Evolutionary conservation across 2,113 vertebrate genomes (phyloP).

Genomic region (Dendrocopos noguchii): DNA sequence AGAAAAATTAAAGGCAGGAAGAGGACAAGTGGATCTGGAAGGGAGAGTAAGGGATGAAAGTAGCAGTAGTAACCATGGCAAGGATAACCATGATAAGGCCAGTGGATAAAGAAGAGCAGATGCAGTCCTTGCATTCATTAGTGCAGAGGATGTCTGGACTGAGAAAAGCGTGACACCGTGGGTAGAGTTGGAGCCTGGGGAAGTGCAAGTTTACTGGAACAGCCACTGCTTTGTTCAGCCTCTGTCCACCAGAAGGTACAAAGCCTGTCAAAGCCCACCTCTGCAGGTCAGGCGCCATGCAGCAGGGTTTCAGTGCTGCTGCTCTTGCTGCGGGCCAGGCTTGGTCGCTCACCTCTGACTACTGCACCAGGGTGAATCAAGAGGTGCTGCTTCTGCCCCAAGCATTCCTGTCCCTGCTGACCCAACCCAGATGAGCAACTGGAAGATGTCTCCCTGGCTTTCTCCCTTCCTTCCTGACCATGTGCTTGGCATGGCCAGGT

Average conservation of each 20-base stretch:
- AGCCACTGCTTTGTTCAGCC: not conserved
- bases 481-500: not conserved
- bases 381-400: not conserved
- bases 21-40: constrained; percentile 12
- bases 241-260: not conserved
- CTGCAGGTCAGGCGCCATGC: not conserved
- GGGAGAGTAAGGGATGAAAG: not conserved
- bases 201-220: not conserved
- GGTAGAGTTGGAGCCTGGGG: not conserved
- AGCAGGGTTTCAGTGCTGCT: not conserved
- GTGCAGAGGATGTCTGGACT: not conserved
- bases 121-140: not conserved
- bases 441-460: not conserved
- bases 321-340: not conserved
- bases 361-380: not conserved
- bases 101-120: not conserved
- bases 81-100: not conserved
- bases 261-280: not conserved
- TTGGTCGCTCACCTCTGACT: not conserved
- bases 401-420: not conserved
- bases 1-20: constrained; percentile 42
- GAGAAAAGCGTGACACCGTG: not conserved
- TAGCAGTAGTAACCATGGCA: not conserved
- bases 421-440: not conserved
- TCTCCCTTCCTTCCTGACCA: not conserved